phyloP scores from a whole-genome alignment of 2,797 vertebrate species.

The Hippoglossus hippoglossus region DNA sequence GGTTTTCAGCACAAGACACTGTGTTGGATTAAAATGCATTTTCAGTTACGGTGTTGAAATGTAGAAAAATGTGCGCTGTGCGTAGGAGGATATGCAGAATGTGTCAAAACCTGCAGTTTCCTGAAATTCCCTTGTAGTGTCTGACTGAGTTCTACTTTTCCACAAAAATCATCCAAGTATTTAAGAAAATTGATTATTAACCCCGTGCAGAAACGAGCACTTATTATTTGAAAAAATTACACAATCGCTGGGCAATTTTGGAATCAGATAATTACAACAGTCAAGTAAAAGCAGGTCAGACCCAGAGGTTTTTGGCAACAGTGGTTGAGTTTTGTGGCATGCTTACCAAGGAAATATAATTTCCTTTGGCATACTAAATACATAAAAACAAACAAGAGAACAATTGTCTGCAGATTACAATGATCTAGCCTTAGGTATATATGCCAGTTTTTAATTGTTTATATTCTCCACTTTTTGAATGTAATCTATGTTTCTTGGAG shows the following conservation, averaged over 20 bases:
- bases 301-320: background rate
- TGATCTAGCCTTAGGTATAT: too few species aligned
- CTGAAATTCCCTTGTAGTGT: background rate
- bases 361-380: background rate
- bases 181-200: too few species aligned
- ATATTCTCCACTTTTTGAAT: too few species aligned
- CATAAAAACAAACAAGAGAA: background rate
- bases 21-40: background rate
- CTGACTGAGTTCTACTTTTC: too few species aligned
- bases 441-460: too few species aligned
- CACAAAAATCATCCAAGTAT: too few species aligned
- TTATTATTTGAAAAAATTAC: background rate
- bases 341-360: background rate
- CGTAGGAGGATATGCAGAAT: background rate
- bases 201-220: too few species aligned
- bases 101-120: background rate
- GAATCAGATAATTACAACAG: slow-evolving; percentile 4
- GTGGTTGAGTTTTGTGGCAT: background rate
- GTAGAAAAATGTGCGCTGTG: background rate
- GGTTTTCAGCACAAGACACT: background rate
- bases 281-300: background rate
- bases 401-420: background rate
- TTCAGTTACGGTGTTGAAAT: background rate
- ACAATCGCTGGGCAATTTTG: background rate
- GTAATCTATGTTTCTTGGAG: too few species aligned